Conservation (phyloP, 2,113 vertebrate genomes). For the Calidris pugnax region DNA sequence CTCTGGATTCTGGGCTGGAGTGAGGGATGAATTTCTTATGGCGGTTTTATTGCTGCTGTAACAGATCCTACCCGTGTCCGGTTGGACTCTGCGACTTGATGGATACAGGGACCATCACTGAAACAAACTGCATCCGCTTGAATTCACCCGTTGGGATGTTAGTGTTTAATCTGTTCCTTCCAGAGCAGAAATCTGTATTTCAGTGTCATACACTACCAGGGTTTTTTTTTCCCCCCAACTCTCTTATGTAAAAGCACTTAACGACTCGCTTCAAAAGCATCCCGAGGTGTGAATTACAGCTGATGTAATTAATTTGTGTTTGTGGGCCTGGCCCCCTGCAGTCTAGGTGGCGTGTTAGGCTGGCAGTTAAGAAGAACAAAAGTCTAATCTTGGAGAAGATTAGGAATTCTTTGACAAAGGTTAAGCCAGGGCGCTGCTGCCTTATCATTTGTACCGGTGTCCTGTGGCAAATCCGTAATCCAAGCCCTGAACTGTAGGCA, state of each 20-base stretch:
- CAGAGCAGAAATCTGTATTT: not conserved
- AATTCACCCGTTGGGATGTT: not conserved
- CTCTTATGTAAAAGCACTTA: not conserved
- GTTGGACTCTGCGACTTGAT: not conserved
- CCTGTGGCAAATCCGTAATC: not conserved
- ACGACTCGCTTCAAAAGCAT: not conserved
- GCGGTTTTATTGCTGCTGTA: not conserved
- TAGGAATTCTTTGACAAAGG: conserved; percentile 32
- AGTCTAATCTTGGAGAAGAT: conserved; percentile 43
- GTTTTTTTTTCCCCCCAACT: not conserved
- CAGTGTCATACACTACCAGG: not conserved
- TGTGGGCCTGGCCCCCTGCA: not conserved
- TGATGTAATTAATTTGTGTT: conserved; percentile 56
- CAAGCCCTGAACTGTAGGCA: not conserved
- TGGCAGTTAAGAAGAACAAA: conserved; percentile 12
- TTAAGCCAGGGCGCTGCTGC: not conserved
- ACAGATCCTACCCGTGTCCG: not conserved
- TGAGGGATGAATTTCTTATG: not conserved
- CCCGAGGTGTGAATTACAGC: conserved; percentile 47
- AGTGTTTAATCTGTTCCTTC: not conserved
- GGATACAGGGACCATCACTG: not conserved
- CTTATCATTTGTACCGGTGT: not conserved
- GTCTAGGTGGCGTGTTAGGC: not conserved
- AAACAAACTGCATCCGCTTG: not conserved
- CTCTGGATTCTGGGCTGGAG: not conserved